Evolutionary conservation across 2,888 invertebrate genomes (phyloP).

Genomic region (Byasa hedistus): DNA sequence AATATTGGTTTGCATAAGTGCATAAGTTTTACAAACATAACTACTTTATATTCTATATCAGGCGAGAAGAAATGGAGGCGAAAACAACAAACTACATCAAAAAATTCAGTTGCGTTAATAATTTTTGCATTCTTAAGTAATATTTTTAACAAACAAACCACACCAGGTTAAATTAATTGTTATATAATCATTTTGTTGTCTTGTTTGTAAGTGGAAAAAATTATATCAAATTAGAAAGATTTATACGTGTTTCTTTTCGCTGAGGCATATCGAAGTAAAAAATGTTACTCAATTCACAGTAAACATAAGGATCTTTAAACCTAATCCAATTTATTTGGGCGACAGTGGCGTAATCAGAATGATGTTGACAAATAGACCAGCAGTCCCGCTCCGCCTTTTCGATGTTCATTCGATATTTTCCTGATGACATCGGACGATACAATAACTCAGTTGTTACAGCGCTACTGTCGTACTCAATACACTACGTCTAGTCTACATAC

Average conservation of each 20-base stretch:
- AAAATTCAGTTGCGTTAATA: no score
- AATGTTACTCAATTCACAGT: slow-evolving; percentile 24
- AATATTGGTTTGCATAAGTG: no score
- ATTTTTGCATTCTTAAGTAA: no score
- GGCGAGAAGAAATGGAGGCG: no score
- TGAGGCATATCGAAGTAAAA: not conserved
- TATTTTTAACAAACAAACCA: no score
- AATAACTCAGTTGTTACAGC: slow-evolving; percentile 57
- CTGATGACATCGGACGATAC: slow-evolving; percentile 53
- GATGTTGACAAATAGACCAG: slow-evolving; percentile 76
- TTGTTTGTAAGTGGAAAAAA: no score
- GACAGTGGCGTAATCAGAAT: slow-evolving; percentile 47
- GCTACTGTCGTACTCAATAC: slow-evolving; percentile 42
- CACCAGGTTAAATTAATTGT: no score
- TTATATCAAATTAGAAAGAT: not conserved
- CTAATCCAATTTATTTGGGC: slow-evolving; percentile 65
- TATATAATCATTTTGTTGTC: no score
- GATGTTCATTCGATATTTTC: slow-evolving; percentile 66
- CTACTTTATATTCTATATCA: no score
- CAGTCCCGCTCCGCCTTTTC: slow-evolving; percentile 64
- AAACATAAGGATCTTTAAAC: slow-evolving; percentile 50
- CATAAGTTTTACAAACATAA: no score
- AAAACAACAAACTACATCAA: no score
- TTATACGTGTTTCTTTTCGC: not conserved
- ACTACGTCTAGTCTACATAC: slow-evolving; percentile 29